A percentile compares a stretch with the other conserved stretches of the same genome.
These are phyloP conservation scores for Dinothrombium tinctorium DNA, from an alignment of 1,140 invertebrate species.

Conservation along the genomic window DNA sequence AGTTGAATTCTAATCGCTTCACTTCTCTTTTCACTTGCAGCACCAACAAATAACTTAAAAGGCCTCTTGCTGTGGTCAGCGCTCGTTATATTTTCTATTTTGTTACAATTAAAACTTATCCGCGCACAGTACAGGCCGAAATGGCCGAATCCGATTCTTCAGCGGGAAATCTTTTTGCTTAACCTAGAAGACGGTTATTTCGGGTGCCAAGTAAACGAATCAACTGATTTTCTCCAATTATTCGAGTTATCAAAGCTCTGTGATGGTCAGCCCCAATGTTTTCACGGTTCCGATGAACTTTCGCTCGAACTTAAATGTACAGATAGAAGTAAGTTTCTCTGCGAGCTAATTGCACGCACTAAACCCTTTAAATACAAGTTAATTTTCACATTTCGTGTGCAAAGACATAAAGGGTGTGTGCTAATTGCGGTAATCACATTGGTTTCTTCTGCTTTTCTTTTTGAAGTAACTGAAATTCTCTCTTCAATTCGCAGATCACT, in stretches of 20 bases:
- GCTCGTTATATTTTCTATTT: no score
- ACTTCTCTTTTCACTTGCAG: no score
- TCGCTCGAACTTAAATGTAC: slow-evolving; percentile 71
- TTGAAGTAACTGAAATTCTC: background rate
- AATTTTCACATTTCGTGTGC: no score
- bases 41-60: no score
- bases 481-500: slow-evolving; percentile 40
- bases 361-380: no score
- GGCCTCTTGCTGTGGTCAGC: no score
- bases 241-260: slow-evolving; percentile 83
- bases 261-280: slow-evolving; percentile 68
- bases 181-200: slow-evolving; percentile 91
- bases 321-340: slow-evolving; percentile 34
- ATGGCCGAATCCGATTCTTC: slow-evolving; percentile 14
- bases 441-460: background rate
- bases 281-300: slow-evolving; percentile 67
- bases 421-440: background rate
- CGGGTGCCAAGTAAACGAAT: slow-evolving; percentile 87
- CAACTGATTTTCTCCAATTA: slow-evolving; percentile 71
- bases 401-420: no score
- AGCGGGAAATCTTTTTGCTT: slow-evolving; percentile 73
- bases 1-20: no score
- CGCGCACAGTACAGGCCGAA: slow-evolving; percentile 15
- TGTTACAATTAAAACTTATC: no score
- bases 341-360: no score